A percentile compares a stretch with the other conserved stretches of the same genome.
phyloP scores from a whole-genome alignment of 2,888 invertebrate genomes.

The Spicauda simplicius region DNA sequence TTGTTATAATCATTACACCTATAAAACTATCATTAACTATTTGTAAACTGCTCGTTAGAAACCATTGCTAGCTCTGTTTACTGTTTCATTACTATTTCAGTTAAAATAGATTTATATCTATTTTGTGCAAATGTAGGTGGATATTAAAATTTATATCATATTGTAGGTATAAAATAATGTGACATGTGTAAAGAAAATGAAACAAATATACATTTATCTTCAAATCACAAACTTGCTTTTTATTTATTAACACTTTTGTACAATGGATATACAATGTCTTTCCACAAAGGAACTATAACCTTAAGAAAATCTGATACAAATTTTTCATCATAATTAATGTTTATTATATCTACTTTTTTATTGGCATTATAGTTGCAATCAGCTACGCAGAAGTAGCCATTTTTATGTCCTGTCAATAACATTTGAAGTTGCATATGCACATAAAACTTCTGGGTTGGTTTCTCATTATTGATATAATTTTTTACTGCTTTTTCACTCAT shows the following conservation, averaged over 20 bases:
- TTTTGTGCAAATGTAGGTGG: too few species aligned
- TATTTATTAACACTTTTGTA: slow-evolving; percentile 1
- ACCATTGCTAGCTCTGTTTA: too few species aligned
- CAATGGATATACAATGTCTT: slow-evolving; percentile 19
- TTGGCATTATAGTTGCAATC: slow-evolving; percentile 24
- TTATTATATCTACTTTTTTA: slow-evolving; percentile 14
- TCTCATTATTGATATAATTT: slow-evolving; percentile 40
- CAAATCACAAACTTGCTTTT: too few species aligned
- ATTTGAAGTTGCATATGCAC: slow-evolving; percentile 42
- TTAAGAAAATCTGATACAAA: slow-evolving; percentile 14
- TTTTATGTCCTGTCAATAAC: slow-evolving; percentile 34
- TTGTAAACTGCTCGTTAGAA: too few species aligned
- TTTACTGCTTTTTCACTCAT: slow-evolving; percentile 34
- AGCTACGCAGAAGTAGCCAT: slow-evolving; percentile 36
- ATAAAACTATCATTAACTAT: too few species aligned
- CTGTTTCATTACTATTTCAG: too few species aligned
- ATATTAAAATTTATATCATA: too few species aligned
- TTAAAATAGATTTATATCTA: too few species aligned
- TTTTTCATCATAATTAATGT: background rate
- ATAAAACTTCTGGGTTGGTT: slow-evolving; percentile 38
- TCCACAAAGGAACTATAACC: slow-evolving; percentile 9
- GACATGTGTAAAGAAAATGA: too few species aligned
- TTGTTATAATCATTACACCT: too few species aligned
- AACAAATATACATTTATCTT: too few species aligned
- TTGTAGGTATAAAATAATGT: too few species aligned